Evolutionary conservation across 1,140 invertebrate genomes (phyloP).

Genomic region (Drosophila triauraria): DNA sequence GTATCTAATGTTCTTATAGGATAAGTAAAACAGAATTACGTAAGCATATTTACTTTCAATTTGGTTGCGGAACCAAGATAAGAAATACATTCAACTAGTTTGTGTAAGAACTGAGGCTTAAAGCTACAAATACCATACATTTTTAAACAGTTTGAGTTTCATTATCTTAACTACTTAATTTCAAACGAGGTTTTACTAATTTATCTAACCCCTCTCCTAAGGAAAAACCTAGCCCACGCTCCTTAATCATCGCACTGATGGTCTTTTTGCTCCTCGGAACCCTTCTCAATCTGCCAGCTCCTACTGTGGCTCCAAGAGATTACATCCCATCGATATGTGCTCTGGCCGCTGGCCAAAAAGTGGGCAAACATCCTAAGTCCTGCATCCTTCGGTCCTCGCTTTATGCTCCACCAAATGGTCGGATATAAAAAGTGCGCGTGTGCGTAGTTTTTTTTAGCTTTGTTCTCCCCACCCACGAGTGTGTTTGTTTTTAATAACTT

Average conservation of each 20-base stretch:
- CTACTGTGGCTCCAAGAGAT: conserved; percentile 20
- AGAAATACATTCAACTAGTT: background rate
- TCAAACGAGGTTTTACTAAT: too few relatives aligned
- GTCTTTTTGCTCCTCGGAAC: conserved; percentile 1
- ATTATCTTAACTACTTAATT: background rate
- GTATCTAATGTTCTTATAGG: conserved; percentile 9
- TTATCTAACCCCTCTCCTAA: background rate
- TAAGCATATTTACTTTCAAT: conserved; percentile 14
- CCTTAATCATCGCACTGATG: background rate
- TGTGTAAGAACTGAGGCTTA: background rate
- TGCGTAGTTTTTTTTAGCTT: conserved; percentile 45
- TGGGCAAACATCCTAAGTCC: conserved; percentile 20
- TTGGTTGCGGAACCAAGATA: background rate
- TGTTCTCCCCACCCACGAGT: conserved; percentile 6
- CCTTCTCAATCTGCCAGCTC: conserved; percentile 26
- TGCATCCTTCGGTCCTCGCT: conserved; percentile 18
- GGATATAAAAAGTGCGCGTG: conserved; percentile 55
- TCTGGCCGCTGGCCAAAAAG: conserved; percentile 59
- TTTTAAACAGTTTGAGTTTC: background rate
- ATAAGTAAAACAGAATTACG: conserved; percentile 7
- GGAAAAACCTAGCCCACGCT: background rate
- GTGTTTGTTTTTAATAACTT: conserved; percentile 73
- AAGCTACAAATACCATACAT: background rate
- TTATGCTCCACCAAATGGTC: conserved; percentile 37
- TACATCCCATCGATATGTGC: conserved; percentile 69